Conservation (phyloP, 2,888 invertebrate genomes). For the Boloria selene region DNA sequence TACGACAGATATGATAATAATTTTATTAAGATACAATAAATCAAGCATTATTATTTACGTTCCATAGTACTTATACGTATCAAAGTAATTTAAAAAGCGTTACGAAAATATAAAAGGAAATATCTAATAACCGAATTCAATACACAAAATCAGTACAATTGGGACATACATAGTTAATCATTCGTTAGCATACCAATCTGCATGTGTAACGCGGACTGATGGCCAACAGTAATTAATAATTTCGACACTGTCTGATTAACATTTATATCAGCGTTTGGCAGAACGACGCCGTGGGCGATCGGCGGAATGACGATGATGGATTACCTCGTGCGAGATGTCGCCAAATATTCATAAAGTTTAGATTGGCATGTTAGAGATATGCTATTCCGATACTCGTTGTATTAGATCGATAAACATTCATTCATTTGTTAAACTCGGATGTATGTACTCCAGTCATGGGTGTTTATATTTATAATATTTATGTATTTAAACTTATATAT, state of each 20-base stretch:
- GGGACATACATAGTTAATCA: conserved; percentile 75
- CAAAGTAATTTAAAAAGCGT: too few relatives aligned
- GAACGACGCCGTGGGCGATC: conserved; percentile 6
- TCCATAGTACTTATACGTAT: too few relatives aligned
- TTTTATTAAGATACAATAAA: too few relatives aligned
- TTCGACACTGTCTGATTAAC: conserved; percentile 78
- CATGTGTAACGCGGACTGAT: conserved; percentile 70
- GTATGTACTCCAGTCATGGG: too few relatives aligned
- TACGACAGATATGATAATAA: too few relatives aligned
- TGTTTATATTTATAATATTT: too few relatives aligned
- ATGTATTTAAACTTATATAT: too few relatives aligned
- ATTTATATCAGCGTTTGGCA: conserved; percentile 61
- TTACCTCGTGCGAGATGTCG: conserved; percentile 2
- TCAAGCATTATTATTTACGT: too few relatives aligned
- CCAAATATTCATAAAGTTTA: conserved; percentile 8
- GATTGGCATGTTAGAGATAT: background rate
- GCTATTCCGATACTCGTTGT: too few relatives aligned
- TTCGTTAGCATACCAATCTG: conserved; percentile 80
- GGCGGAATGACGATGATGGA: conserved; percentile 15
- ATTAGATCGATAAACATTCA: too few relatives aligned
- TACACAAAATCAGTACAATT: conserved; percentile 47
- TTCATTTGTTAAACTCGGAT: too few relatives aligned
- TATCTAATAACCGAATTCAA: conserved; percentile 10
- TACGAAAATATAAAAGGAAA: conserved; percentile 24
- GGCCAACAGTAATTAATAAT: conserved; percentile 77